Percentiles rank a stretch among this genome's conserved stretches.
phyloP scores from a whole-genome alignment of 2,888 invertebrate genomes.

The Lasius platythorax region DNA sequence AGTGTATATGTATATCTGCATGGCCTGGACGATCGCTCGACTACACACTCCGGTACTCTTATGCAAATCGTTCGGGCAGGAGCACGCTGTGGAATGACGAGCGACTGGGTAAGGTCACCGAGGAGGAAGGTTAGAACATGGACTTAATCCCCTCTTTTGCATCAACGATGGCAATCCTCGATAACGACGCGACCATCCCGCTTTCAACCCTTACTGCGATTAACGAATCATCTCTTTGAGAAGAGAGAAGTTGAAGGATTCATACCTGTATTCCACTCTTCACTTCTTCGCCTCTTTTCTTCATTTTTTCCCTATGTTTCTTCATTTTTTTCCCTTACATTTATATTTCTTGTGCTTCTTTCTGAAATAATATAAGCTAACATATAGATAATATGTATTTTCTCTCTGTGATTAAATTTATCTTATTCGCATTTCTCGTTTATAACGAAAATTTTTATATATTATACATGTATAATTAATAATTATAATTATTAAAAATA shows the following conservation, averaged over 20 bases:
- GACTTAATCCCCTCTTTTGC: slow-evolving; percentile 48
- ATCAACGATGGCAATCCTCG: slow-evolving; percentile 3
- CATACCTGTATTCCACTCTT: background rate
- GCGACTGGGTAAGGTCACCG: slow-evolving; percentile 78
- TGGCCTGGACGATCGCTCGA: slow-evolving; percentile 66
- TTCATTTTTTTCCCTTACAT: too few species aligned
- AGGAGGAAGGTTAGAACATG: slow-evolving; percentile 73
- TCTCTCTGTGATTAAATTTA: slow-evolving; percentile 10
- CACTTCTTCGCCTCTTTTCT: background rate
- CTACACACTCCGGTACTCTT: slow-evolving; percentile 65
- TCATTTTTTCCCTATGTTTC: background rate
- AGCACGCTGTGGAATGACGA: slow-evolving; percentile 69
- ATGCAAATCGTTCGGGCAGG: slow-evolving; percentile 72
- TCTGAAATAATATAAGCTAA: background rate
- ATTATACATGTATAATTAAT: too few species aligned
- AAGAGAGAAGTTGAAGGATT: background rate
- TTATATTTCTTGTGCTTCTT: background rate
- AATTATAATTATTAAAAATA: too few species aligned
- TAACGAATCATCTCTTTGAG: background rate
- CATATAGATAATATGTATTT: background rate
- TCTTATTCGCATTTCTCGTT: background rate
- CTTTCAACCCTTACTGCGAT: background rate
- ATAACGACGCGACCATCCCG: slow-evolving; percentile 9
- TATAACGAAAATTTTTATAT: background rate
- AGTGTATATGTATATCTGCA: background rate